These are phyloP conservation scores for Dysdera silvatica DNA, from an alignment of 1,140 invertebrate species.

Conservation along the genomic window DNA sequence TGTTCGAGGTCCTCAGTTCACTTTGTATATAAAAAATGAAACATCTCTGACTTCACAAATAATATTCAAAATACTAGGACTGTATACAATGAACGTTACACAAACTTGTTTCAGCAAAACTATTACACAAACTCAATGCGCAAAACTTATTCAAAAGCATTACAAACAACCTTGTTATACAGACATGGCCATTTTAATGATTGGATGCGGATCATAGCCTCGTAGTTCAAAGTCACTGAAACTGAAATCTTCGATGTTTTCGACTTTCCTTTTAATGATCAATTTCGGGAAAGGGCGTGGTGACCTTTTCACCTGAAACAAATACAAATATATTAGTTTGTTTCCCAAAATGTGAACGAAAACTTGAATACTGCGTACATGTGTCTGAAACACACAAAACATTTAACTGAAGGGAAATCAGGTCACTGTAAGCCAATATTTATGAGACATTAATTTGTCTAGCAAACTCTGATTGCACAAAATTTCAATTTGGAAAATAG, in stretches of 20 bases:
- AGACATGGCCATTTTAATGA: constrained; percentile 94
- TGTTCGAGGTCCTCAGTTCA: too few relatives aligned
- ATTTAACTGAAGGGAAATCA: neutral
- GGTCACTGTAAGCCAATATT: neutral
- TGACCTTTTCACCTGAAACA: constrained; percentile 55
- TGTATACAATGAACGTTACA: too few relatives aligned
- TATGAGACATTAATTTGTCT: neutral
- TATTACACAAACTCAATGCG: too few relatives aligned
- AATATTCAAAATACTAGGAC: too few relatives aligned
- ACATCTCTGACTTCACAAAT: too few relatives aligned
- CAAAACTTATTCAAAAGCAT: too few relatives aligned
- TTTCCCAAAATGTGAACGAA: neutral
- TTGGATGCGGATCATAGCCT: constrained; percentile 81
- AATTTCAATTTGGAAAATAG: neutral
- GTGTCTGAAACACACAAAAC: neutral
- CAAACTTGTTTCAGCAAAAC: too few relatives aligned
- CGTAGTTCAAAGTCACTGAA: constrained; percentile 80
- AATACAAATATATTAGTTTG: neutral
- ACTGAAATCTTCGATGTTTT: constrained; percentile 81
- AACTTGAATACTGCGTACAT: neutral
- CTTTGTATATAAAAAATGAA: too few relatives aligned
- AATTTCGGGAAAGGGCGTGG: constrained; percentile 79
- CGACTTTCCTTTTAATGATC: constrained; percentile 59
- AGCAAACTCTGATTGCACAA: neutral
- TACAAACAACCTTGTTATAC: too few relatives aligned